Conservation (phyloP, 2,113 vertebrate genomes). For the Alexandromys fortis region DNA sequence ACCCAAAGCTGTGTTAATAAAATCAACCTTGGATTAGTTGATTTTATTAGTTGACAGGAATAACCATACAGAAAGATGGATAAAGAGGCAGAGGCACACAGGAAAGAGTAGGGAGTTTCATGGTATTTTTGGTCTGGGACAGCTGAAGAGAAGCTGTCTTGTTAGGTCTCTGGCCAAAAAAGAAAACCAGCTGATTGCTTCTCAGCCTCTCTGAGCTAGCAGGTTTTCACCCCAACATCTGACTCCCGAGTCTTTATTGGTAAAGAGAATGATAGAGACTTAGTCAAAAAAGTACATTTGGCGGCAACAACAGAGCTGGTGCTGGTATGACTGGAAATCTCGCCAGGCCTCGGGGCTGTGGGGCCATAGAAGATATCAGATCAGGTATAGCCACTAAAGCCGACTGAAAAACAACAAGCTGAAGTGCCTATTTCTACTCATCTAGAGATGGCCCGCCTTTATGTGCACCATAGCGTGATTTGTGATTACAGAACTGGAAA, state of each 20-base stretch:
- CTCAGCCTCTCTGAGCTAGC: not conserved
- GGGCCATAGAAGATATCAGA: not conserved
- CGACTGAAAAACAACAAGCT: not conserved
- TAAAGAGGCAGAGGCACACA: not conserved
- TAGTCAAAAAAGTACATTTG: not conserved
- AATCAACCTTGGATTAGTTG: not conserved
- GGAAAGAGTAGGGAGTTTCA: not conserved
- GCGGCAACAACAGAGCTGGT: not conserved
- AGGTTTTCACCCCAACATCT: not conserved
- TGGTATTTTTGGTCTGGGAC: not conserved
- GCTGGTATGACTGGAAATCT: not conserved
- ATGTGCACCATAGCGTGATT: not conserved
- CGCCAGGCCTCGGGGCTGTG: not conserved
- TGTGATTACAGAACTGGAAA: slow-evolving; percentile 26
- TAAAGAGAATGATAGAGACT: not conserved
- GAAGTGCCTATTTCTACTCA: not conserved
- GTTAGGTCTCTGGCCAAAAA: not conserved
- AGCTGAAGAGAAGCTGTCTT: not conserved
- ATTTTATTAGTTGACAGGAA: not conserved
- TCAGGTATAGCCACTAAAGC: not conserved
- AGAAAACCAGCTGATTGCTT: not conserved
- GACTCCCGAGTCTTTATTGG: not conserved
- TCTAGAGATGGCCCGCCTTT: not conserved
- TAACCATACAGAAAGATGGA: not conserved
- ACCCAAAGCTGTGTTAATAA: not conserved